These are phyloP conservation scores for Brachystomella parvula DNA, from an alignment of 1,140 invertebrate species.

Conservation along the genomic window DNA sequence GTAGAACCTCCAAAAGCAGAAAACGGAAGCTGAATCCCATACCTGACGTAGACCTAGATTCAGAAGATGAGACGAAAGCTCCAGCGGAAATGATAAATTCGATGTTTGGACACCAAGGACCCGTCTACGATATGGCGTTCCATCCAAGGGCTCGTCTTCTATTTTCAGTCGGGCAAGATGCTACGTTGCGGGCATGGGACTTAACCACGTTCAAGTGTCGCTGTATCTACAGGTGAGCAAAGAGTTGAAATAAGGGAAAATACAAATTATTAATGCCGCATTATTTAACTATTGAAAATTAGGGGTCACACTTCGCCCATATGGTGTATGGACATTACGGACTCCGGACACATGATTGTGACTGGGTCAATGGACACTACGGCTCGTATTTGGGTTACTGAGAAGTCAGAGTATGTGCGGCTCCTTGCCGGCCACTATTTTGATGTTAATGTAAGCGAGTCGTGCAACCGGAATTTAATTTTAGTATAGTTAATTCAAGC, in stretches of 20 bases:
- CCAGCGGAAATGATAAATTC: neutral
- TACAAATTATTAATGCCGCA: constrained; percentile 12
- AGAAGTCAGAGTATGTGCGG: constrained; percentile 65
- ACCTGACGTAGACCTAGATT: neutral
- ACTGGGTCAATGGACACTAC: constrained; percentile 75
- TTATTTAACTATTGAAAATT: constrained; percentile 13
- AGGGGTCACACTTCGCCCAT: constrained; percentile 41
- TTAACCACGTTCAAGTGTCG: constrained; percentile 52
- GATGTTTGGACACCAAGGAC: constrained; percentile 29
- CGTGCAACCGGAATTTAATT: neutral
- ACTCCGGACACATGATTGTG: constrained; percentile 32
- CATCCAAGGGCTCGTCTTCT: constrained; percentile 35
- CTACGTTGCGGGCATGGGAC: constrained; percentile 63
- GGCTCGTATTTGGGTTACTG: constrained; percentile 74
- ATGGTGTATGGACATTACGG: constrained; percentile 34
- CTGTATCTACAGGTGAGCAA: constrained; percentile 56
- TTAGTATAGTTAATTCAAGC: neutral
- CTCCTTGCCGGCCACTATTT: constrained; percentile 73
- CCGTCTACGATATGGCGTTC: constrained; percentile 30
- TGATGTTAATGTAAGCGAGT: constrained; percentile 64
- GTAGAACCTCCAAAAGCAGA: constrained; percentile 11
- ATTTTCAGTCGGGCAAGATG: constrained; percentile 56
- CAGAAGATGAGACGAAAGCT: neutral
- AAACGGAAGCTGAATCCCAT: constrained; percentile 7
- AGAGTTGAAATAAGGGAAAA: neutral